Evolutionary conservation across 2,113 vertebrate species (phyloP).

Genomic region (Sorex fumeus): DNA sequence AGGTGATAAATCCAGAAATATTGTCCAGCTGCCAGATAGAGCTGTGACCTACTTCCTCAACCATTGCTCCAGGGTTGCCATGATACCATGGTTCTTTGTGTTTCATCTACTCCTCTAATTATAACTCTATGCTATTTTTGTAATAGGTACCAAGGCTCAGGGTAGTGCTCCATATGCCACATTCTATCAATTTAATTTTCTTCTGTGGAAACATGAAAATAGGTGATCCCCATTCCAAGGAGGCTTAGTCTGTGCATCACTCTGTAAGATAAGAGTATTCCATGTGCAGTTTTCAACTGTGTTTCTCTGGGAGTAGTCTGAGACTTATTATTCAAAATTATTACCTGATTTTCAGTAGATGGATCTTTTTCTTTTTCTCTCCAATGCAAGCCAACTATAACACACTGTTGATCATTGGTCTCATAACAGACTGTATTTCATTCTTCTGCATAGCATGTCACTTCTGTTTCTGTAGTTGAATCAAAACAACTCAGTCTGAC

Average conservation of each 20-base stretch:
- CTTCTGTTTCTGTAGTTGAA: background rate
- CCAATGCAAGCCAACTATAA: background rate
- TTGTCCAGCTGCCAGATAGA: background rate
- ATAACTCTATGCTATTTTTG: constrained; percentile 1
- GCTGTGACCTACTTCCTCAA: constrained; percentile 24
- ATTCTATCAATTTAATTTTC: background rate
- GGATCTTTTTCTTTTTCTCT: background rate
- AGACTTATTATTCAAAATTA: background rate
- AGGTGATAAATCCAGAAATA: constrained; percentile 41
- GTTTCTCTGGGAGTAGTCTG: background rate
- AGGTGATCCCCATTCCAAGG: background rate
- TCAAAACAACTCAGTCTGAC: background rate
- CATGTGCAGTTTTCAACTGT: background rate
- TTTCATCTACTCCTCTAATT: constrained; percentile 51
- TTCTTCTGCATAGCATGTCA: background rate
- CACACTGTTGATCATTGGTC: background rate
- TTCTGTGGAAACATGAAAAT: background rate
- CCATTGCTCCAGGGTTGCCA: constrained; percentile 52
- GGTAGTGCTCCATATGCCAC: background rate
- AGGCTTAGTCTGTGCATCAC: background rate
- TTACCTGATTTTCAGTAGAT: background rate
- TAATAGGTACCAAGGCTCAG: constrained; percentile 1
- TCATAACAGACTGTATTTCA: background rate
- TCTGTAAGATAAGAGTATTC: background rate
- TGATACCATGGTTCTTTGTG: background rate